Base-by-base conservation (phyloP, 2,797 vertebrate genomes). In the Furcifer pardalis region DNA sequence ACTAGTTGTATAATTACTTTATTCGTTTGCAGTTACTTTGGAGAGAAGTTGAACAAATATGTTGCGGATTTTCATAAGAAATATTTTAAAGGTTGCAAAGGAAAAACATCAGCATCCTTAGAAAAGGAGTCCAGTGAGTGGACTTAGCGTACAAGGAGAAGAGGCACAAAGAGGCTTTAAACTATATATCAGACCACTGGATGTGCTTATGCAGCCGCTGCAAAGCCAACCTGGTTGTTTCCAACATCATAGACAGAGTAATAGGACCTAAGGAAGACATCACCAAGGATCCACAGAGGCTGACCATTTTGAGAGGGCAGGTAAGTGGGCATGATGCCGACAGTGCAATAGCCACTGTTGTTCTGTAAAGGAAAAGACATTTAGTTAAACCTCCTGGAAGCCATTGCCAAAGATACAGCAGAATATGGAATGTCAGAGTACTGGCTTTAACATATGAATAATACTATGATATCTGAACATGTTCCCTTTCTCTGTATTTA, bases 281-380 rank as follows among this genome's bases (percentile, higher is more conserved):
- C 91, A 46, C 91, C 92, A 76, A 91, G 85, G 62, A 91, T 91
- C 88, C 87, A 89, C 30, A 89, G 84, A 9, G 89, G 88, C 73
- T 83, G 56, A 23, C 83, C 76, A 7, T 68, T 87, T 74, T 88
- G 73, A 3, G 83, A 91, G 59, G 84, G 79, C 83, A 93, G 83
- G 82, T 89, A 85, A 59, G 89, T 93, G 52, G 88, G 63, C 66
- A 85, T 87, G 23, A 93, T 92, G 32, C 87, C 92, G 60, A 91
- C 4, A 0, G 2, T 35, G 65, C 92, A 93, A 21, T 86, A 73
- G 44, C 82, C 66, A 4, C 72, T 65, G 25, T 77, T 84, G 65
- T 35, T 83, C 89, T 93, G 86, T 73, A 46, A 21, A 32, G 81
- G 71, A 46, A 80, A 81, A 83, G 17, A 21, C 23, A 79, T 1